Evolutionary conservation across 2,797 vertebrate species (phyloP).

Genomic region (Myoxocephalus aenaeus): DNA sequence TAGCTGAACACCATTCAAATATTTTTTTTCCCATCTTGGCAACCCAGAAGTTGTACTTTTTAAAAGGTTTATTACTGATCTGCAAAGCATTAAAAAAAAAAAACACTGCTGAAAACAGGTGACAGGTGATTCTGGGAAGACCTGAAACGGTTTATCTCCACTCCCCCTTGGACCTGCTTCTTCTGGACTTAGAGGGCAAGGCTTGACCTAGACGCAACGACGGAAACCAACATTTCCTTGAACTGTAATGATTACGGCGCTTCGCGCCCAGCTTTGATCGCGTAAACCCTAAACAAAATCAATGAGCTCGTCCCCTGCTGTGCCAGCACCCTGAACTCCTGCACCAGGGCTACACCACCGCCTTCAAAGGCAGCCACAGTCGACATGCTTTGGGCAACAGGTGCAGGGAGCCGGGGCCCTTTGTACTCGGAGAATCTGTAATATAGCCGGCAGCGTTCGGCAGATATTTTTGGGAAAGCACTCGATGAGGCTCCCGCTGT

Average conservation of each 20-base stretch:
- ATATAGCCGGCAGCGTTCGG: constrained; percentile 49
- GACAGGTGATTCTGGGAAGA: neutral
- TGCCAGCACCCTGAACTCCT: constrained; percentile 28
- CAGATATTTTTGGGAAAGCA: constrained; percentile 51
- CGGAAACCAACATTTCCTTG: constrained; percentile 22
- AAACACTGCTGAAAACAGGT: neutral
- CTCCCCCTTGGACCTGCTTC: constrained; percentile 2
- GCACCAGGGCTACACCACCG: constrained; percentile 27
- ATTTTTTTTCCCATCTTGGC: neutral
- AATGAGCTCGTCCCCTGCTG: constrained; percentile 16
- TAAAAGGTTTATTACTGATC: neutral
- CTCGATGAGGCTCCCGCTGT: constrained; percentile 40
- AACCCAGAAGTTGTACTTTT: neutral
- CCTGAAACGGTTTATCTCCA: neutral
- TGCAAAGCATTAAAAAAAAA: neutral
- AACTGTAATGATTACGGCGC: constrained; percentile 59
- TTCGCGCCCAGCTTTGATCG: constrained; percentile 47
- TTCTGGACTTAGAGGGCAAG: constrained; percentile 1
- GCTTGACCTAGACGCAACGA: neutral
- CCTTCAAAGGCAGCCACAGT: constrained; percentile 46
- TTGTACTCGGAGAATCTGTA: constrained; percentile 58
- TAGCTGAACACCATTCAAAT: neutral
- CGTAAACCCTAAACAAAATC: constrained; percentile 41
- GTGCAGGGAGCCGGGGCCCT: constrained; percentile 43
- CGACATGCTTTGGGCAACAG: constrained; percentile 48